Evolutionary conservation across 2,113 vertebrate genomes (phyloP).

Genomic region (Hemiscyllium ocellatum): DNA sequence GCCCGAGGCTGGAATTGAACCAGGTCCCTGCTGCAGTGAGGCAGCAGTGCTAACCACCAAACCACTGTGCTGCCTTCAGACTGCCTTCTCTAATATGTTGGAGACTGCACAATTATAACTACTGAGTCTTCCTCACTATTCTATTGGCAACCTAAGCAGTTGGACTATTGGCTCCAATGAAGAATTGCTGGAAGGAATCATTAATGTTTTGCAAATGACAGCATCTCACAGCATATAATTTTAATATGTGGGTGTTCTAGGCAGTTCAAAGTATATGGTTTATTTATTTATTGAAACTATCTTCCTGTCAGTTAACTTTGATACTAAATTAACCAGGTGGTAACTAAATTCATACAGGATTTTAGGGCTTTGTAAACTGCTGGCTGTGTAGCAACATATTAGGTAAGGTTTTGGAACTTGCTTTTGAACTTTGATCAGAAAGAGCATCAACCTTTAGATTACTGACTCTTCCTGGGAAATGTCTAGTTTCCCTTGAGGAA

Average conservation of each 20-base stretch:
- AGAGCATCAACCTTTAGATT: background rate
- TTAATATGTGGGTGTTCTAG: background rate
- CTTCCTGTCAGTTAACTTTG: background rate
- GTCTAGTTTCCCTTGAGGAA: background rate
- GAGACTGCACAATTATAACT: background rate
- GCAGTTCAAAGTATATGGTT: background rate
- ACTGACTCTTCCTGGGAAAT: background rate
- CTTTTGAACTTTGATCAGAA: background rate
- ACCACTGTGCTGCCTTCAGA: no score
- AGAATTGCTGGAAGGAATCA: background rate
- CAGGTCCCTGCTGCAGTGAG: no score
- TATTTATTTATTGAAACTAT: background rate
- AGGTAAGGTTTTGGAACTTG: background rate
- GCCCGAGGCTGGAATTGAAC: no score
- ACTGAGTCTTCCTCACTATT: background rate
- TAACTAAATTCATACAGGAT: background rate
- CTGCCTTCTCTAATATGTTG: background rate
- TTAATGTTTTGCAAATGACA: background rate
- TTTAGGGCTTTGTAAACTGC: background rate
- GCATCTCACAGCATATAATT: background rate
- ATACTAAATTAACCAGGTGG: background rate
- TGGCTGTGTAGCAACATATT: background rate
- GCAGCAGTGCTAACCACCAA: no score
- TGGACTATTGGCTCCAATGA: background rate
- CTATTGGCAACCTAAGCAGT: background rate